Conservation (phyloP, 1,140 invertebrate genomes). For the Homarus americanus region DNA sequence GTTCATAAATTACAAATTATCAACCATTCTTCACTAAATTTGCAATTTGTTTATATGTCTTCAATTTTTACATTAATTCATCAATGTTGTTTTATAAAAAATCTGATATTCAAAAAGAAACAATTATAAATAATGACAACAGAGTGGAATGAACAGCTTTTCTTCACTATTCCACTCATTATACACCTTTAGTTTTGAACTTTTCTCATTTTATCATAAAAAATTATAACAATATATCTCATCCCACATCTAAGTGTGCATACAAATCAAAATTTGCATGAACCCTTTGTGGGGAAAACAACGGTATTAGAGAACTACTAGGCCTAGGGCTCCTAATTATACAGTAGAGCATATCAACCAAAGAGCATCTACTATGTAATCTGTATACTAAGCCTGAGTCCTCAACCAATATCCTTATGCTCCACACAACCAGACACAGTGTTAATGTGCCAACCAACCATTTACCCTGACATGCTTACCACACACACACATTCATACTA, state of each 20-base stretch:
- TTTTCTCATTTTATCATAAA: constrained; percentile 31
- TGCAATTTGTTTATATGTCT: constrained; percentile 19
- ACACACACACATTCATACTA: constrained; percentile 10
- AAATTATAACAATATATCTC: constrained; percentile 26
- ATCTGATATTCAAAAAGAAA: constrained; percentile 39
- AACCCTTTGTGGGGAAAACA: background rate
- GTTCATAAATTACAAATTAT: constrained; percentile 66
- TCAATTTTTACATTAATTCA: constrained; percentile 28
- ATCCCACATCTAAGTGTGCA: constrained; percentile 13
- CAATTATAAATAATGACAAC: constrained; percentile 50
- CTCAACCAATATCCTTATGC: constrained; percentile 9
- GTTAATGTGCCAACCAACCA: constrained; percentile 11
- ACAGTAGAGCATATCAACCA: constrained; percentile 65
- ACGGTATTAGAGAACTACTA: constrained; percentile 10
- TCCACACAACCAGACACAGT: background rate
- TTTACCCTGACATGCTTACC: constrained; percentile 14
- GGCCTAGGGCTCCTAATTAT: constrained; percentile 72
- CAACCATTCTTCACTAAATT: constrained; percentile 46
- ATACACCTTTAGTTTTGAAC: constrained; percentile 24
- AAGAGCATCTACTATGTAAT: constrained; percentile 70
- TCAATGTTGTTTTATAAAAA: constrained; percentile 53
- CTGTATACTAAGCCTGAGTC: constrained; percentile 70
- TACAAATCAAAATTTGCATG: constrained; percentile 9
- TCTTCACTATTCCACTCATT: constrained; percentile 22
- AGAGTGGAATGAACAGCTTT: constrained; percentile 49